phyloP scores from a whole-genome alignment of 2,888 invertebrate species.

The Scaeva pyrastri region DNA sequence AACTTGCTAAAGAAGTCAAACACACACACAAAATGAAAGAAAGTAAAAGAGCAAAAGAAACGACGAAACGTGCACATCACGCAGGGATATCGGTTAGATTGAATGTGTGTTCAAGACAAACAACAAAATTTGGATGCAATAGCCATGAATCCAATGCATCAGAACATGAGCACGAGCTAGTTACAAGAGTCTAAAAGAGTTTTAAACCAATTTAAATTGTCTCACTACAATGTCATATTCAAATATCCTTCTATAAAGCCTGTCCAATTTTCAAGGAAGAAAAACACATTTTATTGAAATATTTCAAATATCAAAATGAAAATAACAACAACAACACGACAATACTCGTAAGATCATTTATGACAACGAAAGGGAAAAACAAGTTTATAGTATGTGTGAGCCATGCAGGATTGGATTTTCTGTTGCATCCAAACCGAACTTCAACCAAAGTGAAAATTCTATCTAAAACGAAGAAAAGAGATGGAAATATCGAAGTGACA shows the following conservation, averaged over 20 bases:
- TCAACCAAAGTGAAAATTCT: slow-evolving; percentile 47
- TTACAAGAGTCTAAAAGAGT: neutral
- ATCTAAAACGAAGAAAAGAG: slow-evolving; percentile 57
- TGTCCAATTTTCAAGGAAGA: slow-evolving; percentile 3
- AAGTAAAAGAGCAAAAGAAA: slow-evolving; percentile 39
- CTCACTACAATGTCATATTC: neutral
- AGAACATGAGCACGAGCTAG: slow-evolving; percentile 6
- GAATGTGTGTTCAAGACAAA: slow-evolving; percentile 25
- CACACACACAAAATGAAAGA: neutral
- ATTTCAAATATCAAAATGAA: slow-evolving; percentile 15
- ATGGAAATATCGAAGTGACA: slow-evolving; percentile 45
- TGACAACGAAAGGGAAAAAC: slow-evolving; percentile 75
- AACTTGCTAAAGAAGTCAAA: slow-evolving; percentile 11
- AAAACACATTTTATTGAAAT: slow-evolving; percentile 49
- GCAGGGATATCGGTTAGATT: neutral
- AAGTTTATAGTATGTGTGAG: slow-evolving; percentile 47
- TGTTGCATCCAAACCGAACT: neutral
- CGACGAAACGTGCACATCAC: slow-evolving; percentile 30
- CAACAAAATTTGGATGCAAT: slow-evolving; percentile 48
- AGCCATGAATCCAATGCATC: neutral
- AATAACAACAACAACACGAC: slow-evolving; percentile 40
- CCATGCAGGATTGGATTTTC: slow-evolving; percentile 36
- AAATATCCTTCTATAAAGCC: slow-evolving; percentile 5
- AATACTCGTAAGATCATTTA: slow-evolving; percentile 61
- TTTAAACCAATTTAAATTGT: neutral